Percentiles rank a stretch among this genome's conserved stretches.
Conservation (phyloP, 2,113 vertebrate species). For the Cephalopterus ornatus region DNA sequence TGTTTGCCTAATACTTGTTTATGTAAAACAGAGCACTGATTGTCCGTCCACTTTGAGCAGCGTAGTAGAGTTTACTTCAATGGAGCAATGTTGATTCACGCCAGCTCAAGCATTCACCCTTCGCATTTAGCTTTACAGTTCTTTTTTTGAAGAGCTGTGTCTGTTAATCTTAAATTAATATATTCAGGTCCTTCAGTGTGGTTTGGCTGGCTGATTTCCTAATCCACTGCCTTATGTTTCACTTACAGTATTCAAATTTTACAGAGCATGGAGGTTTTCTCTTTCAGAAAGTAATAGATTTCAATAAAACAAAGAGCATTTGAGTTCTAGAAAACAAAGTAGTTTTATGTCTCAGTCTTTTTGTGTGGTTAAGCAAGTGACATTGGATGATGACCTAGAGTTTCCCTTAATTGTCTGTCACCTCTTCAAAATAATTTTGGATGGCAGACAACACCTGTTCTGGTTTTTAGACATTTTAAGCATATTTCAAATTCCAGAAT, state of each 20-base stretch:
- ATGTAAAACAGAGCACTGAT: background rate
- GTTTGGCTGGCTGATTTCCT: background rate
- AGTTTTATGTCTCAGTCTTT: background rate
- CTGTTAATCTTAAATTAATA: background rate
- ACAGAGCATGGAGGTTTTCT: background rate
- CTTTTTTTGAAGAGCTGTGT: background rate
- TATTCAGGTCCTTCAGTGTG: background rate
- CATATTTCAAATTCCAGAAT: conserved; percentile 15
- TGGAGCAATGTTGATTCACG: background rate
- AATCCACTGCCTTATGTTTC: background rate
- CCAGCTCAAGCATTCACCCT: background rate
- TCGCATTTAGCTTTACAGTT: background rate
- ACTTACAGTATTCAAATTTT: background rate
- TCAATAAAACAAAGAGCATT: background rate
- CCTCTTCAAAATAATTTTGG: conserved; percentile 9
- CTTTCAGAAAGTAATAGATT: background rate
- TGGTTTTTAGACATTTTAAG: background rate
- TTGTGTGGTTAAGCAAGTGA: background rate
- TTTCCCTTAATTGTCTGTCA: background rate
- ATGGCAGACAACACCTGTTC: background rate
- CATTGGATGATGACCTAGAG: background rate
- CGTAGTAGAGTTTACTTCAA: background rate
- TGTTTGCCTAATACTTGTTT: background rate
- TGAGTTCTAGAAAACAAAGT: background rate
- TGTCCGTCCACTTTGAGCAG: background rate